Evolutionary conservation across 2,113 vertebrate genomes (phyloP), one percentile per base, ranked within the genome.

Genomic region (Vulpes ferrilata): DNA sequence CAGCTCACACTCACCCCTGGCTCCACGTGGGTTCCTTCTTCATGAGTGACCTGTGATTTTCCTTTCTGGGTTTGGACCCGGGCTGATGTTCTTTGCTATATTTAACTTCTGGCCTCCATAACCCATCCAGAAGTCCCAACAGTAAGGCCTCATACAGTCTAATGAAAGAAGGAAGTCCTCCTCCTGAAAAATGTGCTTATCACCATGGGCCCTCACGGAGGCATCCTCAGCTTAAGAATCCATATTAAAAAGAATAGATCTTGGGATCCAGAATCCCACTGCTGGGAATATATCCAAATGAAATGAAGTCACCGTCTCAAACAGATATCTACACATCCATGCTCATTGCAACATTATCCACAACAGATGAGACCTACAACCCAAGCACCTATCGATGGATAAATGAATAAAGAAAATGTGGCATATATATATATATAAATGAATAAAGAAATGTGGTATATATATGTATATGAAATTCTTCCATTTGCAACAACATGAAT

Each of bases 1-100:
- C 1, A 4, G 4, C 27, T 8, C 2, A 7, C 0, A 1, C 43
- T 32, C 64, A 38, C 27, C 4, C 62, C 32, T 8, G 13, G 1
- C 7, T 16, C 9, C 22, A 7, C 15, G 19, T 2, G 27, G n/a
- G 22, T 19, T 20, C 11, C 22, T 32, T 35, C 51, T 27, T 62
- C 51, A 11, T 23, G 16, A 19, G 38, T 20, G 25, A 30, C 12
- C 8, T 53, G 11, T 9, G 62, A 27, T 12, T 35, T 43, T 35
- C 19, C 17, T 22, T 22, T 32, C 74, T 19, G 7, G 2, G 64
- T 53, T 43, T 57, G 48, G 35, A 65, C 6, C 30, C n/a, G 53
- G 60, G 30, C 7, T 59, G 69, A 48, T 22, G 3, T 69, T 78
- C 30, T n/a, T 51, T 10, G 1, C 20, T 19, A 12, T 1, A 4